Evolutionary conservation across 2,113 vertebrate species (phyloP), one percentile per base, ranked within the genome.

Genomic region (Arothron firmamentum): DNA sequence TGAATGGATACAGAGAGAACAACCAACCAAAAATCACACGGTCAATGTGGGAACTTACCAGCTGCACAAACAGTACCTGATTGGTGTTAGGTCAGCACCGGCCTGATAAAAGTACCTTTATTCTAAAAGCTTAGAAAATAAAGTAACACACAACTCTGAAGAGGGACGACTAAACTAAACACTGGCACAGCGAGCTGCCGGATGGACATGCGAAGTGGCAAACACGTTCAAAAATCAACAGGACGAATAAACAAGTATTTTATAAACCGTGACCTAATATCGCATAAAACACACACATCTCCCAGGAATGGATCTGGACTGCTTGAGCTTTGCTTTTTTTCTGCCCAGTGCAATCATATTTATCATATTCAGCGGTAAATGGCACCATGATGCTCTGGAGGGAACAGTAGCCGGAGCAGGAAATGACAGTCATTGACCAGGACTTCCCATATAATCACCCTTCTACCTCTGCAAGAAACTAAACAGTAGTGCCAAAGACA

Each of bases 391-490:
- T 18, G 65, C 41, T 75, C 70, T 49, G 60, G 59, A 68, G 81
- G 59, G 85, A 92, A 84, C 88, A 91, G 89, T 76, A 88, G 88
- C 83, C 20, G 56, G 75, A 76, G 71, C 82, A 92, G 92, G 90
- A 93, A 92, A 89, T 82, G 68, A 88, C 85, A 82, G 76, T 78
- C 81, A 88, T 70, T 73, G 71, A 90, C 67, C 81, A 72, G 87
- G 19, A 76, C 80, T 92, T 92, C 90, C 85, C 25, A 79, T 58
- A 72, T 68, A 85, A 86, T 87, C 87, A 77, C 60, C 72, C 86
- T 85, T 77, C 0, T 0, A 78, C 75, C 76, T 83, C 77, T 73
- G 85, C 59, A 67, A 75, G 67, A 71, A 49, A 82, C 79, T 62
- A 58, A 17, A 72, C 64, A 28, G 52, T 8, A 53, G 52, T 69